These are phyloP conservation scores for Empis stercorea DNA, from an alignment of 2,888 invertebrate genomes.

Conservation along the genomic window DNA sequence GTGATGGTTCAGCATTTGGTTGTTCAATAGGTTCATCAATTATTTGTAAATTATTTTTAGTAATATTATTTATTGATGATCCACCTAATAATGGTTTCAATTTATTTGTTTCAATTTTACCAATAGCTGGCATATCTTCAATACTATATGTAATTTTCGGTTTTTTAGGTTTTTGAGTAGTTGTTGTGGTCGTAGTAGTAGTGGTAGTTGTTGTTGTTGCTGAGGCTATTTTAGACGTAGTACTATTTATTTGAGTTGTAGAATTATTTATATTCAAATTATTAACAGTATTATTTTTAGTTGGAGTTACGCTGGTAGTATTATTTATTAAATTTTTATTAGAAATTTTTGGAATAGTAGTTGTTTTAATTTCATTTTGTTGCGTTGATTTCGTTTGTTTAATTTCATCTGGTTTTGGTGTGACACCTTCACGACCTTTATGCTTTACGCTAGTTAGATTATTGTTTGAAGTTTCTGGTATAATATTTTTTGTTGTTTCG, in stretches of 20 bases:
- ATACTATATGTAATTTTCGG: constrained; percentile 40
- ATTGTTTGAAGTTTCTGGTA: too few species aligned
- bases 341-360: neutral
- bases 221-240: neutral
- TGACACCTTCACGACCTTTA: neutral
- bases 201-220: constrained; percentile 21
- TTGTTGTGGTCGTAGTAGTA: constrained; percentile 23
- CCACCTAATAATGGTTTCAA: constrained; percentile 1
- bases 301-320: neutral
- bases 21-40: constrained; percentile 14
- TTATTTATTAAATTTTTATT: neutral
- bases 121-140: constrained; percentile 26
- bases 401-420: neutral
- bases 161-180: constrained; percentile 38
- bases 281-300: neutral
- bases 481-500: too few species aligned
- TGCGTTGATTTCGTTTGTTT: too few species aligned
- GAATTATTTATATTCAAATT: neutral
- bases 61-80: constrained; percentile 7
- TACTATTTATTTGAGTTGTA: neutral
- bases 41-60: constrained; percentile 6
- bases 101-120: constrained; percentile 5
- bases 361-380: neutral
- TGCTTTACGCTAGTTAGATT: neutral
- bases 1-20: constrained; percentile 24